Conservation (phyloP, 2,888 invertebrate species). For the Dascillus cervinus region DNA sequence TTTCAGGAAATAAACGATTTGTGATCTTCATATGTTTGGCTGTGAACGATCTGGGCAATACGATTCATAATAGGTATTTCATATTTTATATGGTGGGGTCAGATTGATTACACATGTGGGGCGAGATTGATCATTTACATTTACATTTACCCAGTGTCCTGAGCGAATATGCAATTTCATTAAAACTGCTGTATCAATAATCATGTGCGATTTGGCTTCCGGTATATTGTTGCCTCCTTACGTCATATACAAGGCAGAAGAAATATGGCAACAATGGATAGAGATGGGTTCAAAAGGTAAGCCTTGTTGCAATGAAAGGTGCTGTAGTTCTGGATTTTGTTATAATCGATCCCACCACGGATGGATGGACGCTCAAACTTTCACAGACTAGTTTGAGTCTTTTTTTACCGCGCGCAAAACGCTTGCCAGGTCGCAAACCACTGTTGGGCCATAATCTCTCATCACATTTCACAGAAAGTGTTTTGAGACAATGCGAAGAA, state of each 20-base stretch:
- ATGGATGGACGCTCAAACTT: slow-evolving; percentile 20
- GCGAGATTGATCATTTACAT: slow-evolving; percentile 1
- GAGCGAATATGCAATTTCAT: too few relatives aligned
- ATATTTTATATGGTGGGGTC: neutral
- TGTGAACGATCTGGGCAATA: too few relatives aligned
- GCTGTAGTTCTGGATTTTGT: slow-evolving; percentile 19
- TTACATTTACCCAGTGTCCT: too few relatives aligned
- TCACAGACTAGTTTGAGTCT: slow-evolving; percentile 23
- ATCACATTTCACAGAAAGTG: slow-evolving; percentile 11
- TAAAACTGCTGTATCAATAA: slow-evolving; percentile 22
- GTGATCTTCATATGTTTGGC: too few relatives aligned
- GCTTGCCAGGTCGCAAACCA: slow-evolving; percentile 22
- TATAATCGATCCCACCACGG: slow-evolving; percentile 17
- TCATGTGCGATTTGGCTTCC: slow-evolving; percentile 21
- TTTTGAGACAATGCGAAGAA: slow-evolving; percentile 17
- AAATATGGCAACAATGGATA: slow-evolving; percentile 10
- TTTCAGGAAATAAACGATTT: too few relatives aligned
- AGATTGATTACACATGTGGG: slow-evolving; percentile 3
- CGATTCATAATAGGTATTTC: too few relatives aligned
- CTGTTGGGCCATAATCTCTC: slow-evolving; percentile 28
- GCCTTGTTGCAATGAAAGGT: slow-evolving; percentile 19
- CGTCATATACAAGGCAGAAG: slow-evolving; percentile 10
- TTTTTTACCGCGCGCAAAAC: slow-evolving; percentile 1
- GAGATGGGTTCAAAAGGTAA: slow-evolving; percentile 15
- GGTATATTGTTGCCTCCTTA: slow-evolving; percentile 10